These are phyloP conservation scores for Maconellicoccus hirsutus DNA, from an alignment of 1,140 invertebrate species.

Conservation along the genomic window DNA sequence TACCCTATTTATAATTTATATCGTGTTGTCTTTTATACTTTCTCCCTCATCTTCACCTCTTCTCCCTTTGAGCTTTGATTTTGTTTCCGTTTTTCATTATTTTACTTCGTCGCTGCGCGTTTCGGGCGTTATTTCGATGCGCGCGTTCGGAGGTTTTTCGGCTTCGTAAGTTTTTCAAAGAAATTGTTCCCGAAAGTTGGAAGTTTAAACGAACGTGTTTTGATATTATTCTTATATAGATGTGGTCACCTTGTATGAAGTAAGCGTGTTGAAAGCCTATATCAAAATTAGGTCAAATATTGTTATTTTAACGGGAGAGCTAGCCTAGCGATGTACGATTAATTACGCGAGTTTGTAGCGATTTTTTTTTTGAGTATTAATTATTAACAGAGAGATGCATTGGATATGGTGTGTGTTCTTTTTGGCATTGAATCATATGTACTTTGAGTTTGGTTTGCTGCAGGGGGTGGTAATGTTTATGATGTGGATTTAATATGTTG, in stretches of 20 bases:
- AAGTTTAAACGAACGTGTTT: too few species aligned
- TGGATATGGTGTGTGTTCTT: too few species aligned
- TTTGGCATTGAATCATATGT: conserved; percentile 8
- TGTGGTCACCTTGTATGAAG: too few species aligned
- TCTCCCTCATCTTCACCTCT: neutral
- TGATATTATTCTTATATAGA: too few species aligned
- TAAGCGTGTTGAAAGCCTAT: too few species aligned
- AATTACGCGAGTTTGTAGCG: neutral
- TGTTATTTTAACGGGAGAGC: too few species aligned
- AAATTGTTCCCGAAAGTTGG: too few species aligned
- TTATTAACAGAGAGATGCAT: too few species aligned
- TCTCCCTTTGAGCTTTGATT: conserved; percentile 20
- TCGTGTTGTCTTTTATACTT: conserved; percentile 21
- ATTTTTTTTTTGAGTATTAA: neutral
- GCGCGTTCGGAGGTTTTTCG: neutral
- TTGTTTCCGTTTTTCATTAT: conserved; percentile 21
- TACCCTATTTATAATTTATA: conserved; percentile 23
- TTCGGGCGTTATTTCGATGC: neutral
- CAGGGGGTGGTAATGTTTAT: neutral
- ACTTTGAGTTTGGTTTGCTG: neutral
- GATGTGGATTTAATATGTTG: too few species aligned
- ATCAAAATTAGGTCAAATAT: conserved; percentile 17
- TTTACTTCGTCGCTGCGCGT: conserved; percentile 1
- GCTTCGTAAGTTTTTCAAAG: too few species aligned
- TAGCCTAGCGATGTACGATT: neutral